Base-by-base conservation (phyloP, 2,113 vertebrate genomes). In the Oostethus manadensis region DNA sequence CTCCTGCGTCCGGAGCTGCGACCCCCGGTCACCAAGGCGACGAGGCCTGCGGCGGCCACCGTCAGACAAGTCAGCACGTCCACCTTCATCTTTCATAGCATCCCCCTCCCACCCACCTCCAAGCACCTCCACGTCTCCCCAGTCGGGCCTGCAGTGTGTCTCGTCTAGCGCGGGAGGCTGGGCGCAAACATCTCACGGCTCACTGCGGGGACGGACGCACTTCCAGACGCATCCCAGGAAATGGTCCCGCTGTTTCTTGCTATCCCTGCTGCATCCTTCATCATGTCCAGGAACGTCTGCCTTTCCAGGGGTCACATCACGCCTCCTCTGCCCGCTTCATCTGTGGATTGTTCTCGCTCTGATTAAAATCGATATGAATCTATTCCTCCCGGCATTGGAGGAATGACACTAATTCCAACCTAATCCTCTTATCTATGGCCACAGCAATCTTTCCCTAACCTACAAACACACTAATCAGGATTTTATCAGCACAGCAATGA, bases 351-450 rank as follows among this genome's bases (percentile, higher is more conserved):
- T 40, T 73, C 81, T 56, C 46, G 68, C 70, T 57, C 84, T 84
- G 86, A 87, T 87, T 86, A 85, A 88, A 88, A 87, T 86, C 75
- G 66, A 89, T 86, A 84, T 84, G 75, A 87, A 86, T 82, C 68
- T 73, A 83, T 84, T 85, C 64, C 69, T 77, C 74, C 9, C 9
- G 21, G 69, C 61, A 62, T 81, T 74, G 71, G 69, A 84, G 77
- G 87, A 88, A 88, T 86, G 86, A 89, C 87, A 86, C 83, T 86
- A 87, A 89, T 88, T 87, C 87, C 81, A 62, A 70, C 1, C 51
- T 83, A 89, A 89, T 89, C 87, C 85, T 88, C 86, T 89, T 88
- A 89, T 80, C 75, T 50, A 56, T 57, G 45, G 71, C 84, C 80
- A 68, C 75, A 67, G 80, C 77, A 86, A 86, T 86, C 81, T 86